phyloP scores from a whole-genome alignment of 2,797 vertebrate species.

The Squalus acanthias region DNA sequence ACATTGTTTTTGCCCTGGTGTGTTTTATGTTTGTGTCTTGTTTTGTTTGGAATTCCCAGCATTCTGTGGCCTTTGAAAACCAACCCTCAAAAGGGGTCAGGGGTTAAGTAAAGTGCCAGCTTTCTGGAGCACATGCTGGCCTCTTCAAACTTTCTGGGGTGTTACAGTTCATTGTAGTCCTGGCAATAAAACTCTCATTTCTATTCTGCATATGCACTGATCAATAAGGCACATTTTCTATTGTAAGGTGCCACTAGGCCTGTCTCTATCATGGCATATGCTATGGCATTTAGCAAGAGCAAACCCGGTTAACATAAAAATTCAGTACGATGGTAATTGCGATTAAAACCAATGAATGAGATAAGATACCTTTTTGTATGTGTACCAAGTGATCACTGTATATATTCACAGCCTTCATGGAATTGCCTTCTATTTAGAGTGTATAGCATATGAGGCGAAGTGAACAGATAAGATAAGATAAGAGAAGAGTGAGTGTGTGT shows the following conservation, averaged over 20 bases:
- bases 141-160: background rate
- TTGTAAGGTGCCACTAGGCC: background rate
- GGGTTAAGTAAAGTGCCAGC: constrained; percentile 5
- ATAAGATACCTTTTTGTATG: background rate
- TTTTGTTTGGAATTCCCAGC: background rate
- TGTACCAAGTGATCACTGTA: background rate
- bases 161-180: background rate
- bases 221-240: background rate
- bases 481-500: background rate
- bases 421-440: background rate
- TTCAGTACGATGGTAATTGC: background rate
- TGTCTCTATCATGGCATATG: background rate
- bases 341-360: background rate
- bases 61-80: constrained; percentile 4
- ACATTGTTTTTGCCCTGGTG: background rate
- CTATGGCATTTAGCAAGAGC: background rate
- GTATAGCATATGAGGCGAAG: background rate
- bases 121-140: background rate
- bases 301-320: background rate
- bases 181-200: background rate
- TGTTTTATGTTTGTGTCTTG: background rate
- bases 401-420: background rate
- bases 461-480: background rate
- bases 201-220: background rate
- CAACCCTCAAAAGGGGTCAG: background rate